Conservation (phyloP, 2,797 vertebrate genomes). For the Alcedo quadribrachys region DNA sequence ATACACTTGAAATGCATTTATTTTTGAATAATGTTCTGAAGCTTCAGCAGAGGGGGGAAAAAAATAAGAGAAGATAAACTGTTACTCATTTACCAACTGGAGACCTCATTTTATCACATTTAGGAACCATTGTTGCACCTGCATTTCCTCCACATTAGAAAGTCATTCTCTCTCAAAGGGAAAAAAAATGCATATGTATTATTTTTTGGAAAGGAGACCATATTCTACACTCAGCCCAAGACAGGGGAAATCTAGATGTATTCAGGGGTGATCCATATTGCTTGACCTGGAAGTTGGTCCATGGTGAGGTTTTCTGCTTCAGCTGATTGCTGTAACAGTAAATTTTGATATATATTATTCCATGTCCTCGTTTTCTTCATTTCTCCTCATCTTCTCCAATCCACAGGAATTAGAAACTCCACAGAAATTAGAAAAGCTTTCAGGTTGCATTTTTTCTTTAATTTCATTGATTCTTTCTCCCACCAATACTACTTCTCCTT, state of each 20-base stretch:
- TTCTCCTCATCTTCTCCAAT: not conserved
- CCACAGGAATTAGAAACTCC: not conserved
- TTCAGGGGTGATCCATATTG: not conserved
- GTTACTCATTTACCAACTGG: not conserved
- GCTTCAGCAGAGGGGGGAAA: not conserved
- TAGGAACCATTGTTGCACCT: not conserved
- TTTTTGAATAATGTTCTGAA: conserved; percentile 7
- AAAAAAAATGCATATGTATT: not conserved
- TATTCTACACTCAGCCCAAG: not conserved
- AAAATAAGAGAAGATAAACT: not conserved
- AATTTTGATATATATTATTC: not conserved
- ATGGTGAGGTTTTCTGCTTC: not conserved
- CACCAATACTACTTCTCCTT: not conserved
- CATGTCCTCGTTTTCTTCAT: not conserved
- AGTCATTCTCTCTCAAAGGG: not conserved
- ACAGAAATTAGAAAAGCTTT: not conserved
- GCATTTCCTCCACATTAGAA: not conserved
- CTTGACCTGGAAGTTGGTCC: not conserved
- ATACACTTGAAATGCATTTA: conserved; percentile 19
- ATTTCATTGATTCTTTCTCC: not conserved
- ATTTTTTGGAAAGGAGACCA: not conserved
- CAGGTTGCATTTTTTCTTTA: not conserved
- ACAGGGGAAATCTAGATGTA: not conserved
- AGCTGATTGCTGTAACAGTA: not conserved
- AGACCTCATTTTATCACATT: conserved; percentile 12